These are phyloP conservation scores for Lissonota sp. DNA, from an alignment of 2,888 invertebrate genomes.

Conservation along the genomic window DNA sequence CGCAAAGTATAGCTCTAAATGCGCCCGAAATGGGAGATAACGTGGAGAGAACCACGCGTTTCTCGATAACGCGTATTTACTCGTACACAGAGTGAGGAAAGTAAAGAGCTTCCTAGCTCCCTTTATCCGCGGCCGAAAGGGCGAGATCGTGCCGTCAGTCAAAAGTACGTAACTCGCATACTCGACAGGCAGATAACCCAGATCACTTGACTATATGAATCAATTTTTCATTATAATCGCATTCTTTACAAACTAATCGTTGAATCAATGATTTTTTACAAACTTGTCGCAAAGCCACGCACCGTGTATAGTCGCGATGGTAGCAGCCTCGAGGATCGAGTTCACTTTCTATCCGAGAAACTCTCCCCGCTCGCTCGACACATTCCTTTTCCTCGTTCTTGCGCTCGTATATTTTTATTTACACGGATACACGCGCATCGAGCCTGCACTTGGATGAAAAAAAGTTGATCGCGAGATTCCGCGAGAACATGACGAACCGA, in stretches of 20 bases:
- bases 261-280: too few relatives aligned
- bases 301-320: conserved; percentile 62
- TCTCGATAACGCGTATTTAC: conserved; percentile 32
- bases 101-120: conserved; percentile 40
- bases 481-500: background rate
- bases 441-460: too few relatives aligned
- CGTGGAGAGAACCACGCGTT: conserved; percentile 25
- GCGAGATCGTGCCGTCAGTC: conserved; percentile 55
- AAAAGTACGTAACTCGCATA: conserved; percentile 22
- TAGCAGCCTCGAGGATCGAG: conserved; percentile 61
- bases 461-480: too few relatives aligned
- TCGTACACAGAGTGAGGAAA: conserved; percentile 49
- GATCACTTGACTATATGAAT: too few relatives aligned
- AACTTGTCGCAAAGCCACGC: too few relatives aligned
- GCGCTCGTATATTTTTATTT: conserved; percentile 25
- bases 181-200: too few relatives aligned
- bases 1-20: too few relatives aligned
- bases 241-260: too few relatives aligned
- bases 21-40: conserved; percentile 23
- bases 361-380: conserved; percentile 64
- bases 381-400: conserved; percentile 60
- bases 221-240: too few relatives aligned
- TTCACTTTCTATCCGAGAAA: conserved; percentile 72
- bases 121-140: conserved; percentile 1
- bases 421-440: background rate